phyloP scores from a whole-genome alignment of 2,888 invertebrate genomes.

The Petrolisthes manimaculis region DNA sequence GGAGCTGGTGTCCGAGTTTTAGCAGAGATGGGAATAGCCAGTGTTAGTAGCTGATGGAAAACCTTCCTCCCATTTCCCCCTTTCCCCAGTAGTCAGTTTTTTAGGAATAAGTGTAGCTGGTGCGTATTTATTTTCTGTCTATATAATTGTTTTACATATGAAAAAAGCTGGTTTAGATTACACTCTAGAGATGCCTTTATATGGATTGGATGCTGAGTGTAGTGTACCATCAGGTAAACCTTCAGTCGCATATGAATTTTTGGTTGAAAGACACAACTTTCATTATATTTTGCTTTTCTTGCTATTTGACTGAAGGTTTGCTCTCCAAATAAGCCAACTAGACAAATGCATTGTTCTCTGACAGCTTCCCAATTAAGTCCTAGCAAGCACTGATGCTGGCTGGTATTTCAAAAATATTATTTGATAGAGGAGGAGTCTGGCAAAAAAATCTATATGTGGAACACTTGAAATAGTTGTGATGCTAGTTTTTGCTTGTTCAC shows the following conservation, averaged over 20 bases:
- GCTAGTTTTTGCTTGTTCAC: no score
- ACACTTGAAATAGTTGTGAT: no score
- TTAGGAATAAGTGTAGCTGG: no score
- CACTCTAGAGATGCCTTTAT: conserved; percentile 10
- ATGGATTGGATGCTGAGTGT: not conserved
- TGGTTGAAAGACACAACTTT: not conserved
- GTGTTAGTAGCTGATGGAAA: no score
- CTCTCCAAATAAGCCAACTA: conserved; percentile 17
- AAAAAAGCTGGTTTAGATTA: not conserved
- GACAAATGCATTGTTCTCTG: conserved; percentile 33
- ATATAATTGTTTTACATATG: no score
- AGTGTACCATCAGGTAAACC: not conserved
- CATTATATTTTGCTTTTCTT: not conserved
- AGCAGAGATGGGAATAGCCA: not conserved
- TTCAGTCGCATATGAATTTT: not conserved
- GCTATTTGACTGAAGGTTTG: conserved; percentile 41
- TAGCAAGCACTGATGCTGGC: not conserved
- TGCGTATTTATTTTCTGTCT: no score
- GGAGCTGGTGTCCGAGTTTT: conserved; percentile 9
- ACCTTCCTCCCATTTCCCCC: no score
- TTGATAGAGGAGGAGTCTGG: not conserved
- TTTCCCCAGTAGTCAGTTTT: no score
- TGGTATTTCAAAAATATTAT: not conserved
- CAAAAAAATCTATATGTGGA: no score
- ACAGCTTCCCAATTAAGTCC: conserved; percentile 23